Conservation (phyloP, 2,888 invertebrate species). For the Sinodicranocentrus sp. region DNA sequence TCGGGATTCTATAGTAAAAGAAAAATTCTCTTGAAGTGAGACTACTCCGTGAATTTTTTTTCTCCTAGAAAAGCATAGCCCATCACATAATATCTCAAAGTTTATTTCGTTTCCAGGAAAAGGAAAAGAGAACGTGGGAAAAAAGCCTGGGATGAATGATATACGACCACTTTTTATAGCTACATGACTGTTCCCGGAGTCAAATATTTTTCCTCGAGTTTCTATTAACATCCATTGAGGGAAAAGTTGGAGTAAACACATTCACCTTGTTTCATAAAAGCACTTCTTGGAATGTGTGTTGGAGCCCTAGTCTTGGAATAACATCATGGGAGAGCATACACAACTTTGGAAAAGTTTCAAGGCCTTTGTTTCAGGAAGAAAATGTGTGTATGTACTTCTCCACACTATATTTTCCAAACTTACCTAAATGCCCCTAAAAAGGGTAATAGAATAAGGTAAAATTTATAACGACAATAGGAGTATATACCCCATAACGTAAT, state of each 20-base stretch:
- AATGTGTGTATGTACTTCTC: too few species aligned
- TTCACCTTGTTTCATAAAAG: neutral
- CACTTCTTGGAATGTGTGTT: too few species aligned
- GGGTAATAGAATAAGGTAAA: too few species aligned
- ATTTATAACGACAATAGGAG: too few species aligned
- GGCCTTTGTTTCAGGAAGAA: too few species aligned
- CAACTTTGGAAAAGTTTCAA: too few species aligned
- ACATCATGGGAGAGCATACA: too few species aligned
- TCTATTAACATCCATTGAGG: conserved; percentile 36
- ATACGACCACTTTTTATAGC: conserved; percentile 33
- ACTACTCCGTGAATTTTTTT: neutral
- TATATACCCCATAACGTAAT: too few species aligned
- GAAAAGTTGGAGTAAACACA: conserved; percentile 32
- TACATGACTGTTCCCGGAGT: conserved; percentile 25
- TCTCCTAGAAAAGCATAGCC: neutral
- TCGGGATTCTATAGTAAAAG: too few species aligned
- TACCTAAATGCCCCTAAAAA: too few species aligned
- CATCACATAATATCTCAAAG: neutral
- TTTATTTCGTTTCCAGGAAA: neutral
- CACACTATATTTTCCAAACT: too few species aligned
- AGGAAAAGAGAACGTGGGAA: conserved; percentile 19
- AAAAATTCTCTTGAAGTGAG: neutral
- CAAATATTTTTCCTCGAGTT: conserved; percentile 38
- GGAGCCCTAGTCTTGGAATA: too few species aligned
- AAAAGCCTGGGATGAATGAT: conserved; percentile 16